phyloP scores from a whole-genome alignment of 2,888 invertebrate genomes.

The Nysson spinosus region DNA sequence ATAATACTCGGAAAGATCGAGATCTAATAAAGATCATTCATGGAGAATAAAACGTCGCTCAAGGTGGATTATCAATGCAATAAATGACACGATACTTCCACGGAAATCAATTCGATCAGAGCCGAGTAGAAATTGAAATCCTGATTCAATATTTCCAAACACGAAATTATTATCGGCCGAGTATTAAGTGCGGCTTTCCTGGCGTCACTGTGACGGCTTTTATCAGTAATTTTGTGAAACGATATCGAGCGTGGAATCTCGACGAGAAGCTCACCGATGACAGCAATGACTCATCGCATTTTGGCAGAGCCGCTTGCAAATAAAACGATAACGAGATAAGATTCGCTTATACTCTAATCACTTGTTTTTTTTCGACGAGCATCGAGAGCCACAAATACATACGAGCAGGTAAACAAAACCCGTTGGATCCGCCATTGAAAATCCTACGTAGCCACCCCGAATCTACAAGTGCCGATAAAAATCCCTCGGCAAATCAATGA shows the following conservation, averaged over 20 bases:
- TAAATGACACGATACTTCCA: too few relatives aligned
- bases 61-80: too few relatives aligned
- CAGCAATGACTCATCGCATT: conserved; percentile 44
- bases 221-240: conserved; percentile 3
- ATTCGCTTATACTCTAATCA: conserved; percentile 30
- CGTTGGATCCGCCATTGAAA: not conserved
- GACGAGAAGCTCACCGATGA: conserved; percentile 7
- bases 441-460: not conserved
- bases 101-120: too few relatives aligned
- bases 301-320: conserved; percentile 47
- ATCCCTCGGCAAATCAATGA: too few relatives aligned
- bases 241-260: conserved; percentile 29
- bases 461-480: not conserved
- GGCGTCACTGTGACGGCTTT: not conserved
- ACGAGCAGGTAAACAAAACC: not conserved
- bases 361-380: conserved; percentile 22
- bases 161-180: too few relatives aligned
- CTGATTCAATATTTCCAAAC: too few relatives aligned
- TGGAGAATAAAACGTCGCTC: too few relatives aligned
- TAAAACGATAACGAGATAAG: conserved; percentile 44
- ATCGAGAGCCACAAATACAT: not conserved
- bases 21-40: too few relatives aligned
- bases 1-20: too few relatives aligned
- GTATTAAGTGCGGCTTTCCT: too few relatives aligned
- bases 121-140: too few relatives aligned